Evolutionary conservation across 2,797 vertebrate genomes (phyloP).

Genomic region (Typhlichthys subterraneus): DNA sequence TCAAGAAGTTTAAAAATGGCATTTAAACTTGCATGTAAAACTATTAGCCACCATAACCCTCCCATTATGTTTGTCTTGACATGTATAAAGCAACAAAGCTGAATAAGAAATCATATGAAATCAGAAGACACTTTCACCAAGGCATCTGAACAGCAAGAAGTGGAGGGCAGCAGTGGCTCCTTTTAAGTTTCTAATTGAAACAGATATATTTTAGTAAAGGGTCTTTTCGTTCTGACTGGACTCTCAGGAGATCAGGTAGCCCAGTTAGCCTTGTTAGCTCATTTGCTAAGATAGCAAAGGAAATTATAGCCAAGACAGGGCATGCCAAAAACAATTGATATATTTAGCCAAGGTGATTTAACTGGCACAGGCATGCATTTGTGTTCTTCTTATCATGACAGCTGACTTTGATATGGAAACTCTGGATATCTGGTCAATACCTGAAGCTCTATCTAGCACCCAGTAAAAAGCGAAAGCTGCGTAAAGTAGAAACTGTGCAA

Average conservation of each 20-base stretch:
- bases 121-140: constrained; percentile 16
- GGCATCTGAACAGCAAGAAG: constrained; percentile 26
- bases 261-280: constrained; percentile 69
- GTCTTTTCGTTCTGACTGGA: constrained; percentile 49
- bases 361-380: constrained; percentile 52
- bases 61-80: constrained; percentile 38
- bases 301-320: constrained; percentile 47
- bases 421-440: constrained; percentile 22
- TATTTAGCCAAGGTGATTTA: constrained; percentile 63
- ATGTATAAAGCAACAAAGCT: constrained; percentile 37
- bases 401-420: constrained; percentile 47
- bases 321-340: constrained; percentile 63
- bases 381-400: constrained; percentile 51
- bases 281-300: constrained; percentile 67
- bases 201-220: constrained; percentile 47
- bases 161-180: constrained; percentile 26
- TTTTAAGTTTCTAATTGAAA: constrained; percentile 56
- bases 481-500: too few species aligned
- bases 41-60: constrained; percentile 42
- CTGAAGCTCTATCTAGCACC: background rate
- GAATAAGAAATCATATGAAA: constrained; percentile 35
- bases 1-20: constrained; percentile 43
- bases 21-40: constrained; percentile 31
- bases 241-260: constrained; percentile 70
- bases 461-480: too few species aligned